Percentiles rank a stretch among this genome's conserved stretches.
Evolutionary conservation across 1,140 invertebrate species (phyloP).

Genomic region (Euglossa dilemma): DNA sequence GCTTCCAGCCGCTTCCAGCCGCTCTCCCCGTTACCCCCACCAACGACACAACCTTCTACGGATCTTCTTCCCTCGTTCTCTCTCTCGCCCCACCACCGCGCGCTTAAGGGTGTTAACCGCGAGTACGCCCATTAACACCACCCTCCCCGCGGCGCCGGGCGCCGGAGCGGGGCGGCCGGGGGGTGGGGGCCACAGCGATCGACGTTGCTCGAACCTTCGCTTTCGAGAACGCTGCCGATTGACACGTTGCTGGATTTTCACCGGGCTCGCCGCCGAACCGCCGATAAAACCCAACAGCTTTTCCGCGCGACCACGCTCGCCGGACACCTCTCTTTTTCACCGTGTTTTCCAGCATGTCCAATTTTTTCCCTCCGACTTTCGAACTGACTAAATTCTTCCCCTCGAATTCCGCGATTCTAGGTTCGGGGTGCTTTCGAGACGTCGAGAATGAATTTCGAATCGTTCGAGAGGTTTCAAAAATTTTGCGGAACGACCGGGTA

Average conservation of each 20-base stretch:
- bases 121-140: constrained; percentile 82
- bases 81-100: constrained; percentile 33
- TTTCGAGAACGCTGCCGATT: constrained; percentile 45
- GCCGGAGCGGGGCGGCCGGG: neutral
- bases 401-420: too few relatives aligned
- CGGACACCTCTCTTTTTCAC: too few relatives aligned
- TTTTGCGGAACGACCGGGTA: too few relatives aligned
- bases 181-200: constrained; percentile 6
- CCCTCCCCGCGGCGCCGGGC: constrained; percentile 55
- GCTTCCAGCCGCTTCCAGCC: constrained; percentile 5
- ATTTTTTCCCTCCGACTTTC: too few relatives aligned
- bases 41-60: too few relatives aligned
- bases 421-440: too few relatives aligned
- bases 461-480: too few relatives aligned
- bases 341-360: neutral
- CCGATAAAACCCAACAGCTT: neutral
- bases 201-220: constrained; percentile 61
- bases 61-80: constrained; percentile 26
- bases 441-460: too few relatives aligned
- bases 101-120: constrained; percentile 80
- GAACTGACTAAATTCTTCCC: too few relatives aligned
- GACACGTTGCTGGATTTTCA: constrained; percentile 60
- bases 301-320: neutral
- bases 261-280: neutral
- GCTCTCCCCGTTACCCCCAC: constrained; percentile 49